phyloP scores from a whole-genome alignment of 2,888 invertebrate species.

The Caenorhabditis imperialis region DNA sequence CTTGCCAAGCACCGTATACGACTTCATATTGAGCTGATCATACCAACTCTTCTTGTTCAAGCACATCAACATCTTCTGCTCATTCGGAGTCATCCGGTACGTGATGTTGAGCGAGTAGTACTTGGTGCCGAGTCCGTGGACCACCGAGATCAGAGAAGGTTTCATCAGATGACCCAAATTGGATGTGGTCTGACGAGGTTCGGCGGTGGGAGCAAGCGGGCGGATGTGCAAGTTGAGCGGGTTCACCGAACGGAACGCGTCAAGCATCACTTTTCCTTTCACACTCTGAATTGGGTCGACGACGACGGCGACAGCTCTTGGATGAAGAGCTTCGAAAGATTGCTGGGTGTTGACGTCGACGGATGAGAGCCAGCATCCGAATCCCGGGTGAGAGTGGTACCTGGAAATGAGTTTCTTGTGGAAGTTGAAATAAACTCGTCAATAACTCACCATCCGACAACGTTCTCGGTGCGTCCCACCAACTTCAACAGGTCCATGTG shows the following conservation, averaged over 20 bases:
- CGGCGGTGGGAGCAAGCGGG: slow-evolving; percentile 65
- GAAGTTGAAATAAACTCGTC: not conserved
- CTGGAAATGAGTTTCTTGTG: slow-evolving; percentile 13
- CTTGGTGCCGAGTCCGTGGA: slow-evolving; percentile 66
- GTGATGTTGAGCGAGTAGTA: slow-evolving; percentile 68
- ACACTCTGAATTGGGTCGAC: slow-evolving; percentile 99
- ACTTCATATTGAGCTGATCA: slow-evolving; percentile 58
- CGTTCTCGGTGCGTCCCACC: slow-evolving; percentile 62
- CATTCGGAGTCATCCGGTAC: slow-evolving; percentile 62
- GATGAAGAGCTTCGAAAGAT: slow-evolving; percentile 86
- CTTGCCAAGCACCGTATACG: slow-evolving; percentile 41
- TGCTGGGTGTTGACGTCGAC: slow-evolving; percentile 85
- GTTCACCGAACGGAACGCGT: slow-evolving; percentile 70
- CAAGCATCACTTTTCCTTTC: slow-evolving; percentile 84
- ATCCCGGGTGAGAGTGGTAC: slow-evolving; percentile 98
- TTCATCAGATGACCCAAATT: slow-evolving; percentile 62
- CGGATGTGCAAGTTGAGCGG: slow-evolving; percentile 49
- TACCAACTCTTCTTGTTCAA: slow-evolving; percentile 68
- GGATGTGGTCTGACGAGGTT: slow-evolving; percentile 64
- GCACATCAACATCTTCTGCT: slow-evolving; percentile 70
- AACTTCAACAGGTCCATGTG: slow-evolving; percentile 61
- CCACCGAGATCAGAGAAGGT: slow-evolving; percentile 58
- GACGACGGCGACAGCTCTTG: slow-evolving; percentile 97
- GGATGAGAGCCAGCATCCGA: slow-evolving; percentile 97
- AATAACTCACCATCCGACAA: slow-evolving; percentile 62